These are phyloP conservation scores for Actinostola sp. DNA, from an alignment of 92 coral and sea anemone genomes.

Conservation along the genomic window DNA sequence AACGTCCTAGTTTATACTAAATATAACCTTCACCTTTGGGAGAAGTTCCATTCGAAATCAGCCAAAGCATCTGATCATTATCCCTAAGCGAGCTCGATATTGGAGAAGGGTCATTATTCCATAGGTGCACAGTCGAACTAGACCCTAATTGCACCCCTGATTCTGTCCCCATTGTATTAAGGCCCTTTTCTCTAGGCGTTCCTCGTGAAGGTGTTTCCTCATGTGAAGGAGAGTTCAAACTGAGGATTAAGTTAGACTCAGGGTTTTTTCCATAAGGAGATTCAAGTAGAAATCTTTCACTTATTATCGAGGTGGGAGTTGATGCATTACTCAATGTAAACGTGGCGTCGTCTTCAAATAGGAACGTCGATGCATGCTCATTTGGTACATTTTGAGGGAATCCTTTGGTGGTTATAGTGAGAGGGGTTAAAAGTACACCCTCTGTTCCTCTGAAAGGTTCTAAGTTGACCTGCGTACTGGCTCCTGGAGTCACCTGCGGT, in stretches of 20 bases:
- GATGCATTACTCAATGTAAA: slow-evolving; percentile 17
- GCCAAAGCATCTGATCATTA: background rate
- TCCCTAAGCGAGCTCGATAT: background rate
- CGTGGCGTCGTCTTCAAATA: slow-evolving; percentile 25
- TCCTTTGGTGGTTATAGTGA: slow-evolving; percentile 55
- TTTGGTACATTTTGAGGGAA: slow-evolving; percentile 47
- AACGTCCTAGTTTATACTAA: too few species aligned
- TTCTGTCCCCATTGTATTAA: background rate
- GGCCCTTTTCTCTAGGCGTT: slow-evolving; percentile 7
- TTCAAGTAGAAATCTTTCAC: slow-evolving; percentile 39
- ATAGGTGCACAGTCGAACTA: background rate
- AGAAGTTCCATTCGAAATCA: background rate
- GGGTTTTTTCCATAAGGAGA: slow-evolving; percentile 31
- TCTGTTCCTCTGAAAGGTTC: slow-evolving; percentile 43
- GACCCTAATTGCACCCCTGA: background rate
- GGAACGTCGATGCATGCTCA: slow-evolving; percentile 27
- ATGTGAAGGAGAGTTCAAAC: slow-evolving; percentile 17
- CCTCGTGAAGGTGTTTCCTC: background rate
- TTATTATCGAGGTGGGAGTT: slow-evolving; percentile 49
- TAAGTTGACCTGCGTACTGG: slow-evolving; percentile 38
- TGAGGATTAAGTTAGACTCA: slow-evolving; percentile 7
- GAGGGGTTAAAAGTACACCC: slow-evolving; percentile 65
- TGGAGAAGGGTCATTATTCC: background rate
- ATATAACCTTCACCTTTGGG: too few species aligned
- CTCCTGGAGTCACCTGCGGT: slow-evolving; percentile 59